Evolutionary conservation across 2,797 vertebrate species (phyloP).

Genomic region (Phyllotis vaccarum): DNA sequence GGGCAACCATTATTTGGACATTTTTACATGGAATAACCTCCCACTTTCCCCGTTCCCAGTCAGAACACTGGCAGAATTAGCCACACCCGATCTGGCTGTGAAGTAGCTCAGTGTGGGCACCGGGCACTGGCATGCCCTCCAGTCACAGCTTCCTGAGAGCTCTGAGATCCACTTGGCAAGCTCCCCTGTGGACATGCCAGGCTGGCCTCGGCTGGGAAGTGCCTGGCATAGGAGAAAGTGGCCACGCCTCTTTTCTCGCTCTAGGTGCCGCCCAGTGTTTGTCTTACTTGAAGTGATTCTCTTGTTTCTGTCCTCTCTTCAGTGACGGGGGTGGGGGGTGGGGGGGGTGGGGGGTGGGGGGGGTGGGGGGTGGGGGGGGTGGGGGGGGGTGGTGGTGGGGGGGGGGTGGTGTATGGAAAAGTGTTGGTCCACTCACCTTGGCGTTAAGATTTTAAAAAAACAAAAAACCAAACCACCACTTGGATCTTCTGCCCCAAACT

Average conservation of each 20-base stretch:
- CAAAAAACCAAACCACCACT: not conserved
- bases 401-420: not conserved
- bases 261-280: not conserved
- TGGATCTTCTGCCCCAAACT: not conserved
- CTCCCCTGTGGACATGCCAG: not conserved
- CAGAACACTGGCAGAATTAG: not conserved
- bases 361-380: too few species aligned
- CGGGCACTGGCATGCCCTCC: not conserved
- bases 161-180: not conserved
- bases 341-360: too few species aligned
- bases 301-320: not conserved
- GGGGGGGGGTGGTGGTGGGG: too few species aligned
- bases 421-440: accelerated
- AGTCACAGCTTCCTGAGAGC: not conserved
- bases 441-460: not conserved
- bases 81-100: not conserved
- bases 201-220: too few species aligned
- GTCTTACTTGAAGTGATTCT: not conserved
- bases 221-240: not conserved
- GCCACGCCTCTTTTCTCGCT: too few species aligned
- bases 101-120: not conserved
- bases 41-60: accelerated
- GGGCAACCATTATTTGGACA: not conserved
- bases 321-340: too few species aligned
- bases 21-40: not conserved